Percentiles rank a stretch among this genome's conserved stretches.
Evolutionary conservation across 2,113 vertebrate genomes (phyloP).

Genomic region (Capreolus pygargus): DNA sequence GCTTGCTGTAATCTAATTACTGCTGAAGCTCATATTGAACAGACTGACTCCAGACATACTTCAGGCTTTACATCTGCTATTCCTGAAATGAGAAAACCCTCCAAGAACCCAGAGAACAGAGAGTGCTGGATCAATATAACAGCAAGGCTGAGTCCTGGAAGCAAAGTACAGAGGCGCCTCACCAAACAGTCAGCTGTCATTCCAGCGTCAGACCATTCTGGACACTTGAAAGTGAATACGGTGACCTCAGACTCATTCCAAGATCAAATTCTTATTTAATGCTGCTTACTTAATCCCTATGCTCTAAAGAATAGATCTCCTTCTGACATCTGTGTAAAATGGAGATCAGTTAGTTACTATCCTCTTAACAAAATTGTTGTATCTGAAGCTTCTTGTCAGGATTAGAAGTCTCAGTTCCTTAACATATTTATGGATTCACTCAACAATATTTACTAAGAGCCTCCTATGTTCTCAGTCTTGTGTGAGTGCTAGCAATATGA

Average conservation of each 20-base stretch:
- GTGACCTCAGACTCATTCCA: not conserved
- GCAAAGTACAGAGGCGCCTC: not conserved
- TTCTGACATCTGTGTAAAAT: not conserved
- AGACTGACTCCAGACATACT: not conserved
- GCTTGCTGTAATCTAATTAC: conserved; percentile 24
- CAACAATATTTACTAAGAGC: not conserved
- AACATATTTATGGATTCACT: not conserved
- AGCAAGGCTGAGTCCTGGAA: not conserved
- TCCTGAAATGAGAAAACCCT: not conserved
- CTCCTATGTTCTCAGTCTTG: not conserved
- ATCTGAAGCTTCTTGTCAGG: not conserved
- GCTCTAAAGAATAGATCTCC: not conserved
- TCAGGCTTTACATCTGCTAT: not conserved
- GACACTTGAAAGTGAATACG: not conserved
- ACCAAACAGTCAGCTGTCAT: not conserved
- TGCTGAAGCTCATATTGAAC: not conserved
- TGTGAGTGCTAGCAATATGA: not conserved
- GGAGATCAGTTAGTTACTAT: not conserved
- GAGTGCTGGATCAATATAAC: not conserved
- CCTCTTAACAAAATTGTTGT: not conserved
- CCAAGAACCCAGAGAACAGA: not conserved
- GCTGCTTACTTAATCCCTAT: not conserved
- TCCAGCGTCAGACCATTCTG: not conserved
- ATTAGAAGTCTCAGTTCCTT: not conserved
- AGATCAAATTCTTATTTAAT: not conserved